Percentiles rank a stretch among this genome's conserved stretches.
Conservation (phyloP, 2,888 invertebrate species). For the Caradrina kadenii region DNA sequence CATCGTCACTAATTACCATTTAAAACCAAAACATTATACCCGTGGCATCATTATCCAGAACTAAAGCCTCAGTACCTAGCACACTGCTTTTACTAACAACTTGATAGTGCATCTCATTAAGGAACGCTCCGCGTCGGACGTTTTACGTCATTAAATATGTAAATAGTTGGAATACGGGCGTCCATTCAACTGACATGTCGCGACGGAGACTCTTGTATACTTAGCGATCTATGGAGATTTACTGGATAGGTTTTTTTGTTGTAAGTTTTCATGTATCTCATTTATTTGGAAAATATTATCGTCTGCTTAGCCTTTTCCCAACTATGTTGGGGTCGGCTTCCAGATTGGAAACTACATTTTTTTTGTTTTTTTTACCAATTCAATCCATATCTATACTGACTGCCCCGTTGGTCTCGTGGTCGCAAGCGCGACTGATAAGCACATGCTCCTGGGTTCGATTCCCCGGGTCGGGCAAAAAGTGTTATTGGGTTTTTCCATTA, state of each 20-base stretch:
- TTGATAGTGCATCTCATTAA: conserved; percentile 86
- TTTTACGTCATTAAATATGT: conserved; percentile 88
- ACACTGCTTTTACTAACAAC: conserved; percentile 68
- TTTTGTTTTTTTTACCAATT: too few relatives aligned
- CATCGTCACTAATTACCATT: background rate
- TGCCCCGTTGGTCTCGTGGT: too few relatives aligned
- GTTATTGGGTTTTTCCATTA: too few relatives aligned
- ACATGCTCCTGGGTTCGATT: too few relatives aligned
- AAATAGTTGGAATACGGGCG: conserved; percentile 87
- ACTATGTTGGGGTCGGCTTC: too few relatives aligned
- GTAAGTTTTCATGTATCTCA: background rate
- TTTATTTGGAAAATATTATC: too few relatives aligned
- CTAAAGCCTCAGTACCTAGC: conserved; percentile 26
- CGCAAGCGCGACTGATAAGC: too few relatives aligned
- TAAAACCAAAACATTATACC: conserved; percentile 14
- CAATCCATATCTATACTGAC: too few relatives aligned
- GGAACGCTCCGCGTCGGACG: conserved; percentile 79
- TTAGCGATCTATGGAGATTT: conserved; percentile 70
- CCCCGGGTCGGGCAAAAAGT: too few relatives aligned
- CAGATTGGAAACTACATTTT: too few relatives aligned
- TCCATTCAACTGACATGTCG: conserved; percentile 87
- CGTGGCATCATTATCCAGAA: conserved; percentile 51
- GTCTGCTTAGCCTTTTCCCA: too few relatives aligned
- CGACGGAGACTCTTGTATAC: conserved; percentile 74
- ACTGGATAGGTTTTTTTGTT: conserved; percentile 22